These are phyloP conservation scores for Thalassaphorura encarpata DNA, from an alignment of 1,140 invertebrate species.

Conservation along the genomic window DNA sequence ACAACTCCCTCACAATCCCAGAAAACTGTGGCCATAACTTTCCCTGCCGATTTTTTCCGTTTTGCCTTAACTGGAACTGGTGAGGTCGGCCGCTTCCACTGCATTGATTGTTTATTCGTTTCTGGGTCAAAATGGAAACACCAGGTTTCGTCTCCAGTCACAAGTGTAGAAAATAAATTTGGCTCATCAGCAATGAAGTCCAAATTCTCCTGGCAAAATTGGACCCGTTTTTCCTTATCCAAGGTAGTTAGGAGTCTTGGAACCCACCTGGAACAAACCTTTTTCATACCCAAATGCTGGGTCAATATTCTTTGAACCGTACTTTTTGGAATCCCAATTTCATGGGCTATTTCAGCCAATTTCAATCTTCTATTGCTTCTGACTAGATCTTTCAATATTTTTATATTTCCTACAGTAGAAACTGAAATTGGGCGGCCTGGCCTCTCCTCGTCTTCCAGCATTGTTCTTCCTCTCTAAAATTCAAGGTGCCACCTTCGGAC, in stretches of 20 bases:
- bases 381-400: not conserved
- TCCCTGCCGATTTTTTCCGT: slow-evolving; percentile 6
- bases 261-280: slow-evolving; percentile 5
- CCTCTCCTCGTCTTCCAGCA: not conserved
- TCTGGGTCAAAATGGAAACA: not conserved
- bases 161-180: not conserved
- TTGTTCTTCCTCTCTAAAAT: slow-evolving; percentile 3
- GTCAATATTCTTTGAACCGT: not conserved
- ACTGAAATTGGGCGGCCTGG: not conserved
- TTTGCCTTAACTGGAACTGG: slow-evolving; percentile 27
- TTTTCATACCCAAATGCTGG: not conserved
- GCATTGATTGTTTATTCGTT: slow-evolving; percentile 1
- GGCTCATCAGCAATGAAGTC: slow-evolving; percentile 1
- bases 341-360: not conserved
- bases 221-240: slow-evolving; percentile 1
- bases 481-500: not conserved
- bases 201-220: slow-evolving; percentile 3
- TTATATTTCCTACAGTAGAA: not conserved
- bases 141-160: slow-evolving; percentile 1
- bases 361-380: not conserved
- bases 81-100: slow-evolving; percentile 6
- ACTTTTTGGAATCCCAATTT: not conserved
- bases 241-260: not conserved
- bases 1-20: not conserved
- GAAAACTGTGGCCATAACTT: slow-evolving; percentile 2